phyloP scores from a whole-genome alignment of 2,888 invertebrate species.

The Therioaphis trifolii region DNA sequence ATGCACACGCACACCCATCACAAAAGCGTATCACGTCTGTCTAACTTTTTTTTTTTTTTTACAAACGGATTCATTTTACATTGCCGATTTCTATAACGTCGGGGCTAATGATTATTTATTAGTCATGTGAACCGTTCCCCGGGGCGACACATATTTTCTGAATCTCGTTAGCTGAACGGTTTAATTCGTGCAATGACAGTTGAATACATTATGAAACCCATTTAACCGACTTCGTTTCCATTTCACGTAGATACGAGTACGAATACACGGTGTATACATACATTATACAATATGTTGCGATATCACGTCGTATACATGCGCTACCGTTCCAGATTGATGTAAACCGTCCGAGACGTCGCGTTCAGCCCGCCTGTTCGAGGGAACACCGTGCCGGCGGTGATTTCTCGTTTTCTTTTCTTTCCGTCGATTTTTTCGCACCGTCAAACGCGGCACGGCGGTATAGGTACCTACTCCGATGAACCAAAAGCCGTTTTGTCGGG shows the following conservation, averaged over 20 bases:
- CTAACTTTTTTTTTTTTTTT: conserved; percentile 32
- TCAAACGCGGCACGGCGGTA: too few relatives aligned
- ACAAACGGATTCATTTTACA: conserved; percentile 47
- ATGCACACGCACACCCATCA: background rate
- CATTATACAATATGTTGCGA: background rate
- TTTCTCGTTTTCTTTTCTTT: too few relatives aligned
- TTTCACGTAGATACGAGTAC: conserved; percentile 16
- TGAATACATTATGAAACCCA: conserved; percentile 57
- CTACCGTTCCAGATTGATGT: conserved; percentile 22
- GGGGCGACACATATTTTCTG: conserved; percentile 56
- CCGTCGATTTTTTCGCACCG: too few relatives aligned
- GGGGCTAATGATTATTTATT: conserved; percentile 61
- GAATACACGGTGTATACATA: background rate
- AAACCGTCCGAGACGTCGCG: background rate
- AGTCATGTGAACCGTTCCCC: conserved; percentile 52
- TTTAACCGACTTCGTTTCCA: conserved; percentile 44
- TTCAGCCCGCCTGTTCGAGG: too few relatives aligned
- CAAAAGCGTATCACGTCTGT: conserved; percentile 52
- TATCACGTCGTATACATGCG: background rate
- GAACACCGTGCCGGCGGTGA: background rate
- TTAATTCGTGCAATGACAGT: conserved; percentile 59
- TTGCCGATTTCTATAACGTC: conserved; percentile 57
- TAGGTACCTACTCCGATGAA: background rate
- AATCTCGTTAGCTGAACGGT: conserved; percentile 57
- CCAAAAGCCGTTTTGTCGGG: background rate